Base-by-base conservation (phyloP, 1,140 invertebrate genomes). In the Eciton burchellii region DNA sequence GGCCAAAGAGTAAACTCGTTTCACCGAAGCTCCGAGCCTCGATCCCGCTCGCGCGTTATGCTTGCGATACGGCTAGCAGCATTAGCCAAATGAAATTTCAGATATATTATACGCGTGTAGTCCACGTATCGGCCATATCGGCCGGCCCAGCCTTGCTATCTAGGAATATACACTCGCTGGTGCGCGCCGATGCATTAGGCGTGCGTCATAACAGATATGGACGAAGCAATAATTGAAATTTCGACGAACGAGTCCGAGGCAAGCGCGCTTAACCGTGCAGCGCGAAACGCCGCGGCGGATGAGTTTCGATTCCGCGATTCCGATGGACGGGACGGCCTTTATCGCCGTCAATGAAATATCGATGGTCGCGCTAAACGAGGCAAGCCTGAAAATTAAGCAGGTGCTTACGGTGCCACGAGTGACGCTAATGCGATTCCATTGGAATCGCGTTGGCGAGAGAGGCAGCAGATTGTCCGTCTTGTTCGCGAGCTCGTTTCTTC, bases 61-160 rank as follows among this genome's bases (percentile, higher is more conserved):
- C 63, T 41, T 66, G 82, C 73, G 70, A 66, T 70, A 56, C 41
- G 54, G 77, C 29, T 8, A 47, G 45, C 79, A 63, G 79, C 89
- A 89, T 90, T 90, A 89, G 83, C 86, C 56, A 87, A 90, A 90
- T 90, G 88, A 90, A 90, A 89, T 86, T 70, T 73, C 66, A 71
- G 84, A 85, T 71, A 87, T 81, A 81, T 73, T 81, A 77, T 68
- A 77, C 35, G 16, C 24, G 21, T 45, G 26, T 66, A 68, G 0
- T 12, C 56, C 60, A 45, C 47, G 29, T 60, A 12, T n/a, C 1
- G n/a, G 45, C 41, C 26, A 68, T 76, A 76, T 76, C 26, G 43
- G 57, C 26, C 19, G 43, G 5, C n/a, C 47, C 47, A 26, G 21
- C 21, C 26, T 70, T n/a, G 41, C 21, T 68, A 77, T 56, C 49